Evolutionary conservation across 2,888 invertebrate genomes (phyloP).

Genomic region (Archips crataeganus): DNA sequence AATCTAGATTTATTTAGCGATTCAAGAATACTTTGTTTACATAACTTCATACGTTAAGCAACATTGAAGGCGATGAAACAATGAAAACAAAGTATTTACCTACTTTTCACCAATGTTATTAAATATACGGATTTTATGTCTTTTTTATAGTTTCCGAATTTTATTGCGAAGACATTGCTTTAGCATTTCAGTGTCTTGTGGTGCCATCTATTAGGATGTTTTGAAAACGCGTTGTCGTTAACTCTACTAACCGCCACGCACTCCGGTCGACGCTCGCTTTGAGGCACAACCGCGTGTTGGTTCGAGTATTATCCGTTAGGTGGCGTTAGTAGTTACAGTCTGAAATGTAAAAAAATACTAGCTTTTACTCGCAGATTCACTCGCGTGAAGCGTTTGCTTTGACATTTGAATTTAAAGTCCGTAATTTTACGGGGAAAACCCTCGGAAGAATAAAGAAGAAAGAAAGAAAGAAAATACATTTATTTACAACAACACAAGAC

Average conservation of each 20-base stretch:
- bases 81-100: constrained; percentile 1
- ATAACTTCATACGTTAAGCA: neutral
- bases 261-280: neutral
- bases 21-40: neutral
- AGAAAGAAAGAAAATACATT: too few relatives aligned
- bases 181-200: neutral
- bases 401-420: too few relatives aligned
- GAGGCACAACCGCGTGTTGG: constrained; percentile 4
- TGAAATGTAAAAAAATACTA: too few relatives aligned
- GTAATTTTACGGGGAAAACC: too few relatives aligned
- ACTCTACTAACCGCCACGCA: neutral
- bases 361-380: too few relatives aligned
- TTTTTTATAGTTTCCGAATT: neutral
- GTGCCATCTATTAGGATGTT: constrained; percentile 23
- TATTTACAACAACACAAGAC: too few relatives aligned
- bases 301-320: constrained; percentile 13
- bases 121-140: neutral
- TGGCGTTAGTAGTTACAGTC: constrained; percentile 6
- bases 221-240: neutral
- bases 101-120: neutral
- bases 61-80: neutral
- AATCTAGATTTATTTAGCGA: neutral
- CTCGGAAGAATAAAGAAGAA: too few relatives aligned
- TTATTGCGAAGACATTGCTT: neutral
- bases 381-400: too few relatives aligned